These are phyloP conservation scores for Hirundo rustica DNA, from an alignment of 2,797 vertebrate genomes.

Conservation along the genomic window DNA sequence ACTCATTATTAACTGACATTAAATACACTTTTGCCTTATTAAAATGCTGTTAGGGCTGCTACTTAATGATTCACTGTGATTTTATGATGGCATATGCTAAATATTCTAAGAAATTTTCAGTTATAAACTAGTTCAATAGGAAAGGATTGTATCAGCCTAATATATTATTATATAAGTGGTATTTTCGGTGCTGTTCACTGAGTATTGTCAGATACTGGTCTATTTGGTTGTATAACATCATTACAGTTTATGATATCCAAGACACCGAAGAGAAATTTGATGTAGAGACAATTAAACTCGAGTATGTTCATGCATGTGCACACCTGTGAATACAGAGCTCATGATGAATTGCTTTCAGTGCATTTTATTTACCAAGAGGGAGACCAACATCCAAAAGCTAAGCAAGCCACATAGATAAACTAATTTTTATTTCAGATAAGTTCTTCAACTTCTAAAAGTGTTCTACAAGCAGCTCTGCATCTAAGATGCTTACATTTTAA, in stretches of 20 bases:
- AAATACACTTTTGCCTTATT: not conserved
- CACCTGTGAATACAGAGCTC: not conserved
- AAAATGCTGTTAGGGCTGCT: not conserved
- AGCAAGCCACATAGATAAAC: not conserved
- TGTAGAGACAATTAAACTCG: not conserved
- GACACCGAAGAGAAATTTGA: not conserved
- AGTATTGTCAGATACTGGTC: not conserved
- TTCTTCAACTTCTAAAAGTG: not conserved
- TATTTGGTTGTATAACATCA: not conserved
- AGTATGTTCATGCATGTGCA: not conserved
- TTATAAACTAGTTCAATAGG: not conserved
- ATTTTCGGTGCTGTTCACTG: not conserved
- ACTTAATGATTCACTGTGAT: not conserved
- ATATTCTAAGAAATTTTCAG: not conserved
- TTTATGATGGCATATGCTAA: not conserved
- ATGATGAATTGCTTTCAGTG: not conserved
- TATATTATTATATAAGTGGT: not conserved
- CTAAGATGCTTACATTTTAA: slow-evolving; percentile 1
- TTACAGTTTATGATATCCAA: not conserved
- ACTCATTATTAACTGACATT: not conserved
- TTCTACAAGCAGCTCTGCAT: not conserved
- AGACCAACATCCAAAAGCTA: not conserved
- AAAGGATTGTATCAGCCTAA: not conserved
- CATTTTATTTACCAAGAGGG: not conserved
- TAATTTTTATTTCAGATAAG: not conserved